phyloP scores from a whole-genome alignment of 2,888 invertebrate species.

The Lymantria monacha region DNA sequence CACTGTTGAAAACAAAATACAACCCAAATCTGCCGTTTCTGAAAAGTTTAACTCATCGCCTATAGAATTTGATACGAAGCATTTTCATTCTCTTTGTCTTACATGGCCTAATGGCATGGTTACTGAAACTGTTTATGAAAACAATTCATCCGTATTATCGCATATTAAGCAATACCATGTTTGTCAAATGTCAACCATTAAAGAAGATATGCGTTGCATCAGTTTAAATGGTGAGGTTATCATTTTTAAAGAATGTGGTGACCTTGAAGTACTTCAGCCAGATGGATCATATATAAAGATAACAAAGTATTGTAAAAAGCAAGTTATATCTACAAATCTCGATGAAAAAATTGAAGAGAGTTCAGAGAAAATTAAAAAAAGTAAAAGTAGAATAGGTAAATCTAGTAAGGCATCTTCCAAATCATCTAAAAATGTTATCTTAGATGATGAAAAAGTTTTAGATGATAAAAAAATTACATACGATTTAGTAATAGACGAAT shows the following conservation, averaged over 20 bases:
- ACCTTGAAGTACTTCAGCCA: constrained; percentile 57
- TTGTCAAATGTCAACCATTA: constrained; percentile 24
- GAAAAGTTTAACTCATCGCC: neutral
- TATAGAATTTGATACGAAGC: constrained; percentile 9
- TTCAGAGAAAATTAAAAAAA: constrained; percentile 55
- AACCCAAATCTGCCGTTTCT: neutral
- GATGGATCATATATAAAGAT: constrained; percentile 62
- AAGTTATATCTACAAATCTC: neutral
- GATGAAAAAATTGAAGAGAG: neutral
- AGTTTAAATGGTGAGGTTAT: constrained; percentile 69
- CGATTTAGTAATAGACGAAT: constrained; percentile 60
- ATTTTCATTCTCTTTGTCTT: constrained; percentile 55
- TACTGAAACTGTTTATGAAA: constrained; percentile 61
- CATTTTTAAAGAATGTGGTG: constrained; percentile 54
- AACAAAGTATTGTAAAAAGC: constrained; percentile 49
- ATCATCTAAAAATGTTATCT: constrained; percentile 38
- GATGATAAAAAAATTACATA: constrained; percentile 38
- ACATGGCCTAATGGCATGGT: constrained; percentile 74
- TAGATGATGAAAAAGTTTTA: constrained; percentile 13
- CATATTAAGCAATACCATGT: constrained; percentile 66
- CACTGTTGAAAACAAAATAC: neutral
- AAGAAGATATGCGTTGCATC: constrained; percentile 67
- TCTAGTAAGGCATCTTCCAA: constrained; percentile 45
- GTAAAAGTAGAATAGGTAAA: constrained; percentile 42
- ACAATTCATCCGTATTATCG: constrained; percentile 53